Evolutionary conservation across 2,888 invertebrate species (phyloP).

Genomic region (Dichetophora obliterata): DNA sequence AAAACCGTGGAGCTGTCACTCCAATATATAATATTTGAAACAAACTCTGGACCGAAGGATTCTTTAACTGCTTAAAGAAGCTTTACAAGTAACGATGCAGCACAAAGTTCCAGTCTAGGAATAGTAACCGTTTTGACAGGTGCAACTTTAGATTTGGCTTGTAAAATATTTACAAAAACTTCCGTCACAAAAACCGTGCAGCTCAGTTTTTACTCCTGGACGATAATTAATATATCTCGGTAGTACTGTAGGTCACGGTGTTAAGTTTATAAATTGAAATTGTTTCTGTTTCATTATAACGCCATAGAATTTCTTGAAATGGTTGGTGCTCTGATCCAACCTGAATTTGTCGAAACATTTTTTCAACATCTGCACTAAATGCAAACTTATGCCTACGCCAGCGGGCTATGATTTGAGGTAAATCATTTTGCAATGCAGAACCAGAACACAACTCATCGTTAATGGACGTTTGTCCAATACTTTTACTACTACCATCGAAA

Average conservation of each 20-base stretch:
- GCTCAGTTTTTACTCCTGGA: too few species aligned
- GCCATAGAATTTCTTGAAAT: constrained; percentile 47
- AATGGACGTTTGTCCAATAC: constrained; percentile 1
- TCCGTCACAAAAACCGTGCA: too few species aligned
- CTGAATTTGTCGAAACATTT: constrained; percentile 45
- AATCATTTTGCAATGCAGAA: constrained; percentile 38
- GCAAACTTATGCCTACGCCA: constrained; percentile 39
- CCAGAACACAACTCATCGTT: constrained; percentile 40
- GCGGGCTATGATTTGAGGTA: constrained; percentile 32
- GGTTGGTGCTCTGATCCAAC: constrained; percentile 24
- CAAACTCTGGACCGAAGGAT: too few species aligned
- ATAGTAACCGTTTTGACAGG: too few species aligned
- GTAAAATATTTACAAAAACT: too few species aligned
- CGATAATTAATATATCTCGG: too few species aligned
- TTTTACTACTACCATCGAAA: constrained; percentile 37
- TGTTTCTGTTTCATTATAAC: constrained; percentile 4
- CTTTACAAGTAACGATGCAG: too few species aligned
- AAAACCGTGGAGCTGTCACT: too few species aligned
- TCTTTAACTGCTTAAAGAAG: too few species aligned
- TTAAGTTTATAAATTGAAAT: constrained; percentile 41
- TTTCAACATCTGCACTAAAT: constrained; percentile 43
- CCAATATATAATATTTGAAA: too few species aligned
- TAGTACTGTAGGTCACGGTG: constrained; percentile 37
- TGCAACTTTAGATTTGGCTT: too few species aligned
- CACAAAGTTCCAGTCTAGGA: too few species aligned